These are phyloP conservation scores for Desmophyllum pertusum DNA, from an alignment of 92 coral and sea anemone genomes.

Conservation along the genomic window DNA sequence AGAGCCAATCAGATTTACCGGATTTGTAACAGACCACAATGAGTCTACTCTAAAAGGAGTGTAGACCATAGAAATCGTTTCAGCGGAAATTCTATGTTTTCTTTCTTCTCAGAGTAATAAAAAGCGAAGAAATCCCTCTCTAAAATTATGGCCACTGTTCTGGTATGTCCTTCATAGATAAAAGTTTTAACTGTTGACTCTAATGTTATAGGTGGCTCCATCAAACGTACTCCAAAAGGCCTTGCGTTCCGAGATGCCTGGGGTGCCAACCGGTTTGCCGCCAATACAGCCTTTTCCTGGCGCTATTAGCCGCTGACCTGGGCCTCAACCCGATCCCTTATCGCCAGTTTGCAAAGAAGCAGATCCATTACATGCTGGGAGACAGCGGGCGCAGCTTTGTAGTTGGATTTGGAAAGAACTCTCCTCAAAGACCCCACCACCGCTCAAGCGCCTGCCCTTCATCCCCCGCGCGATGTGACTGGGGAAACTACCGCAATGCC, in stretches of 20 bases:
- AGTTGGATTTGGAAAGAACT: constrained; percentile 70
- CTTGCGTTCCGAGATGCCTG: constrained; percentile 57
- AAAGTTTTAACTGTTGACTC: no score
- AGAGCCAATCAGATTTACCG: no score
- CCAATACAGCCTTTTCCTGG: constrained; percentile 67
- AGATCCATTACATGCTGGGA: constrained; percentile 72
- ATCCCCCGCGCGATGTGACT: constrained; percentile 47
- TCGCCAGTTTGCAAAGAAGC: constrained; percentile 65
- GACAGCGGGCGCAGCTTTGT: constrained; percentile 74
- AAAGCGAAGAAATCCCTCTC: not conserved
- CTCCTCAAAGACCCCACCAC: constrained; percentile 72
- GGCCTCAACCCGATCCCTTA: constrained; percentile 46
- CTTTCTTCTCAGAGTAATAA: no score
- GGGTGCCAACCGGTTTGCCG: constrained; percentile 64
- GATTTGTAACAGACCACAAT: no score
- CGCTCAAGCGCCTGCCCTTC: constrained; percentile 69
- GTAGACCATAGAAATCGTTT: no score
- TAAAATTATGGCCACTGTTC: no score
- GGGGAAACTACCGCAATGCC: constrained; percentile 39
- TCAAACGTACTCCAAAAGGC: constrained; percentile 56
- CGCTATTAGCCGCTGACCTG: constrained; percentile 60
- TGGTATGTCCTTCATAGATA: no score
- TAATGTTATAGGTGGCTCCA: constrained; percentile 9
- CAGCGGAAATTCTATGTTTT: no score
- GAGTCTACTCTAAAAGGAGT: no score